A percentile compares a stretch with the other conserved stretches of the same genome.
phyloP scores from a whole-genome alignment of 2,113 vertebrate species.

The Rana temporaria region DNA sequence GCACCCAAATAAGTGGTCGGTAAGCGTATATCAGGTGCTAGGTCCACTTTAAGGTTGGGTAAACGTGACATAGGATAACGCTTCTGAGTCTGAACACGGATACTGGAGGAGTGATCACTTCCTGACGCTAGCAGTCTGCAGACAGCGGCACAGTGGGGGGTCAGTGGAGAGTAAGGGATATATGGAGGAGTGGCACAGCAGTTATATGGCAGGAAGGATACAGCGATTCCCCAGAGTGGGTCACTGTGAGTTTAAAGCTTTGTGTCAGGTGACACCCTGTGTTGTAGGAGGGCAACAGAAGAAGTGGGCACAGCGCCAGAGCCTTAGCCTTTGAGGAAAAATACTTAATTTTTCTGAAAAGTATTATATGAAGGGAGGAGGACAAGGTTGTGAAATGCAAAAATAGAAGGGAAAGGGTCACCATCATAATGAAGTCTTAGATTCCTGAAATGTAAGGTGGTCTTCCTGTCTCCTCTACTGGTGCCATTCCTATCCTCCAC shows the following conservation, averaged over 20 bases:
- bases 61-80: too few relatives aligned
- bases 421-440: background rate
- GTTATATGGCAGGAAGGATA: background rate
- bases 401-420: constrained; percentile 5
- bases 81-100: too few relatives aligned
- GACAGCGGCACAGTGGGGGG: background rate
- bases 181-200: too few relatives aligned
- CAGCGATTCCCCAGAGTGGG: background rate
- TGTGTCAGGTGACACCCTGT: constrained; percentile 14
- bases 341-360: background rate
- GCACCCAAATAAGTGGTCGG: too few relatives aligned
- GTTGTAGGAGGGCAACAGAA: background rate
- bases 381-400: background rate
- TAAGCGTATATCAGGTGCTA: too few relatives aligned
- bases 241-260: constrained; percentile 5
- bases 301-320: background rate
- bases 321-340: background rate
- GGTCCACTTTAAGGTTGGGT: too few relatives aligned
- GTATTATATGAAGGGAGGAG: background rate
- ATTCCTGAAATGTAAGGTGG: background rate
- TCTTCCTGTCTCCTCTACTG: constrained; percentile 1
- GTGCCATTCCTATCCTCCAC: too few relatives aligned
- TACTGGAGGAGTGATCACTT: background rate
- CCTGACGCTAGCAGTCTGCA: background rate
- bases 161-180: too few relatives aligned